phyloP scores from a whole-genome alignment of 1,140 invertebrate genomes.

The Drosophila tristis region DNA sequence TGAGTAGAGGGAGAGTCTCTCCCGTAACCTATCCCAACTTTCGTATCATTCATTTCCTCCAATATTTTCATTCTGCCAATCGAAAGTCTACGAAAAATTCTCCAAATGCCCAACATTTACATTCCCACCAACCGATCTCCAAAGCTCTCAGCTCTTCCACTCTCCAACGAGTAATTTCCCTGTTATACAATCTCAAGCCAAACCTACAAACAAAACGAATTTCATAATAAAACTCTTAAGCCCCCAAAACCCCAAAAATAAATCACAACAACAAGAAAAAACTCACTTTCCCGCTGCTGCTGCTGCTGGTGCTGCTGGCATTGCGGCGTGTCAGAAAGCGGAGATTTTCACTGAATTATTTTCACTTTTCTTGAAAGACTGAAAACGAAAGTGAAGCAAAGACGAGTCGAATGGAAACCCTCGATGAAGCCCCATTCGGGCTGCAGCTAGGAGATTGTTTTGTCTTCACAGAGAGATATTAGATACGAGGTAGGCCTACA shows the following conservation, averaged over 20 bases:
- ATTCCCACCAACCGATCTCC: no score
- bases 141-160: no score
- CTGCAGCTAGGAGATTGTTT: slow-evolving; percentile 20
- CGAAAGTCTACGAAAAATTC: no score
- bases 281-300: slow-evolving; percentile 32
- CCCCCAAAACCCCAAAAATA: background rate
- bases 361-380: slow-evolving; percentile 58
- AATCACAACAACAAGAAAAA: background rate
- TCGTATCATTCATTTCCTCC: no score
- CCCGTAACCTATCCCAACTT: no score
- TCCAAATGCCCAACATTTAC: no score
- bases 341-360: slow-evolving; percentile 55
- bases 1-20: no score
- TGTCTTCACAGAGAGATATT: slow-evolving; percentile 34
- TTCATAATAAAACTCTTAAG: slow-evolving; percentile 33
- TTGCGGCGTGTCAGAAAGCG: slow-evolving; percentile 7
- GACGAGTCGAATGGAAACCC: slow-evolving; percentile 26
- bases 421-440: slow-evolving; percentile 20
- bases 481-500: slow-evolving; percentile 52
- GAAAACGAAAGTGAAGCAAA: slow-evolving; percentile 63
- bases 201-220: slow-evolving; percentile 6
- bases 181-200: background rate
- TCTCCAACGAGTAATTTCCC: background rate
- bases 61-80: no score
- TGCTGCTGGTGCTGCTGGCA: background rate